Evolutionary conservation across 2,797 vertebrate species (phyloP), one percentile per base, ranked within the genome.

Genomic region (Bryconaethiops microstoma): DNA sequence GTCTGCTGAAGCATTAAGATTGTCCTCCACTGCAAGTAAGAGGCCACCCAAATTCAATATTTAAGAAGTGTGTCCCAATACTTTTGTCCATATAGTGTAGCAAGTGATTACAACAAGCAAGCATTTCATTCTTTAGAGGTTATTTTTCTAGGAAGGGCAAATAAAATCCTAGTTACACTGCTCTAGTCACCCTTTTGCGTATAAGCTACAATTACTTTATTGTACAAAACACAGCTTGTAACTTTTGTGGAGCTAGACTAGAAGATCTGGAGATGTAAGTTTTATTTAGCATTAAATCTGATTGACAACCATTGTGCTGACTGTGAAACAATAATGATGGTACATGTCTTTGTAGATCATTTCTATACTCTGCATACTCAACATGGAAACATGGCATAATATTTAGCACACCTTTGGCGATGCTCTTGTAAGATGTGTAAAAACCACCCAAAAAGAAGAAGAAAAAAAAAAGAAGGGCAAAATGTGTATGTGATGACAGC

Each of bases 211-310:
- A 55, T 55, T 17, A 55, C 17, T 7, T n/a, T 21, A 7, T 21
- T 19, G 19, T 35, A 3, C 35, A 3, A 35, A 35, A 4, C 35
- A 35, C 35, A 35, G 35, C 35, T 35, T 35, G 35, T 2, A 35
- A 35, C 35, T 35, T 3, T 35, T 35, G 35, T 35, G 35, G 39
- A 70, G 25, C 6, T 10, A 35, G 25, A 29, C 52, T 17, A 72
- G 21, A 16, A 54, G 16, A 54, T 55, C 23, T n/a, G 50, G 8
- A 17, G 29, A 55, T 13, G 14, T 5, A 57, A 21, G 35, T 42
- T 76, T 75, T 76, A 76, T 76, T 76, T 64, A 29, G 59, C 59
- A 64, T 76, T 35, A 64, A 50, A 52, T 64, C 17, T 63, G 39
- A 10, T 4, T 10, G 39, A 62, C 42, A 50, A 17, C 23, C 42